Evolutionary conservation across 1,140 invertebrate species (phyloP), one percentile per base, ranked within the genome.

Genomic region (Tetragnatha versicolor): DNA sequence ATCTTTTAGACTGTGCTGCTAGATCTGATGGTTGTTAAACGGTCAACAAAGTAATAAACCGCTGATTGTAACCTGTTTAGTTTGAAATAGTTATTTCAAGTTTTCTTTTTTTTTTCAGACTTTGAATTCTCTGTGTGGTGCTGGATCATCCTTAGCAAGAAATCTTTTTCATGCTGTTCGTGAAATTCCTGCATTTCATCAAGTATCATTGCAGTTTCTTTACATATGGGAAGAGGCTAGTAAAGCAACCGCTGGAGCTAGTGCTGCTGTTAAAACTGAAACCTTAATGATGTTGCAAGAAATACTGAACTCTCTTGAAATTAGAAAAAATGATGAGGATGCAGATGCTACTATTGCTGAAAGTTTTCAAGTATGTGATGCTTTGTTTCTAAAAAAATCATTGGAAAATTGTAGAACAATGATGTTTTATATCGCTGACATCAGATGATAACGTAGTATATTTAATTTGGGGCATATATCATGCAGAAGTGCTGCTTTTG

Each of bases 261-360:
- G 77, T 55, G 81, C 81, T 47, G 79, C 81, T 35, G 81, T 82
- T 3, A 82, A 82, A 68, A 82, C 81, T 14, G 81, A 82, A 68
- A 82, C 81, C 17, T 31, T 82, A 7, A 82, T 82, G 79, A 65
- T 45, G 49, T 37, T 82, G 17, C 81, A 82, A 42, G 81, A 82
- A 39, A 60, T 82, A 5, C 29, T 82, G 22, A 82, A 79, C 29
- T 29, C 53, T n/a, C 65, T 82, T 29, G 81, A 82, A 69, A 65
- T 58, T n/a, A 39, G 47, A 2, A 58, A 45, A 39, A 29, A 31
- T 47, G 58, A 79, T 17, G n/a, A 42, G 12, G 29, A 70, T 27
- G 29, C 31, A 2, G 51, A 78, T 20, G 31, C 42, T 20, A 68
- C 35, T 22, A 35, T 78, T 33, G 51, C 65, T 31, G 75, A 78